A percentile compares a stretch with the other conserved stretches of the same genome.
phyloP scores from a whole-genome alignment of 2,888 invertebrate genomes.

The Coelogynopora nodosa region DNA sequence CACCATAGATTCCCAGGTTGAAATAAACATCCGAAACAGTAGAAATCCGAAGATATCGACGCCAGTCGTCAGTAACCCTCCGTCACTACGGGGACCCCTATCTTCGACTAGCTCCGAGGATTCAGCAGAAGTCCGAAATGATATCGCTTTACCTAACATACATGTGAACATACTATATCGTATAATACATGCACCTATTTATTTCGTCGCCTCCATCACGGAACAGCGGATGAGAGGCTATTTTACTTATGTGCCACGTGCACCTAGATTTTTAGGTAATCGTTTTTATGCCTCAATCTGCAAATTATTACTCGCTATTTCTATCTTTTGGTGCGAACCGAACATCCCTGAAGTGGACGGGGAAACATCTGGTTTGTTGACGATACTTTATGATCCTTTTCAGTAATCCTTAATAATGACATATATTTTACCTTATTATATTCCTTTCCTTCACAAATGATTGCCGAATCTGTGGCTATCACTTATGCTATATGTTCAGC shows the following conservation, averaged over 20 bases:
- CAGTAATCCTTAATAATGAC: too few relatives aligned
- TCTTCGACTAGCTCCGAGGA: too few relatives aligned
- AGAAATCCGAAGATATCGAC: too few relatives aligned
- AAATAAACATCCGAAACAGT: too few relatives aligned
- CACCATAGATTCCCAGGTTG: too few relatives aligned
- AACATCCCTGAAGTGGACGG: too few relatives aligned
- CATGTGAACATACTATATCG: background rate
- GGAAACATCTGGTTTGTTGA: background rate
- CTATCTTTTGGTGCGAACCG: background rate
- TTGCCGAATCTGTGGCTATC: background rate
- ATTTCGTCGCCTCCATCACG: background rate
- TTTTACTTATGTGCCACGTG: background rate
- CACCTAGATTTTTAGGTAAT: background rate
- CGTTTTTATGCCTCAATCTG: too few relatives aligned
- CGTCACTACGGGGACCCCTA: too few relatives aligned
- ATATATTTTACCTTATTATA: too few relatives aligned
- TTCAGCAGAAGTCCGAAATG: too few relatives aligned
- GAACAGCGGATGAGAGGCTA: background rate
- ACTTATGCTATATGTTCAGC: background rate
- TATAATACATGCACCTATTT: background rate
- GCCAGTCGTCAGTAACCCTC: too few relatives aligned
- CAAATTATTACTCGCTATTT: background rate
- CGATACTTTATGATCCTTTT: background rate
- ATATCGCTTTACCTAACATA: background rate
- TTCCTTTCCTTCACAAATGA: background rate